Base-by-base conservation (phyloP, 2,113 vertebrate species). In the Corvus hawaiiensis region DNA sequence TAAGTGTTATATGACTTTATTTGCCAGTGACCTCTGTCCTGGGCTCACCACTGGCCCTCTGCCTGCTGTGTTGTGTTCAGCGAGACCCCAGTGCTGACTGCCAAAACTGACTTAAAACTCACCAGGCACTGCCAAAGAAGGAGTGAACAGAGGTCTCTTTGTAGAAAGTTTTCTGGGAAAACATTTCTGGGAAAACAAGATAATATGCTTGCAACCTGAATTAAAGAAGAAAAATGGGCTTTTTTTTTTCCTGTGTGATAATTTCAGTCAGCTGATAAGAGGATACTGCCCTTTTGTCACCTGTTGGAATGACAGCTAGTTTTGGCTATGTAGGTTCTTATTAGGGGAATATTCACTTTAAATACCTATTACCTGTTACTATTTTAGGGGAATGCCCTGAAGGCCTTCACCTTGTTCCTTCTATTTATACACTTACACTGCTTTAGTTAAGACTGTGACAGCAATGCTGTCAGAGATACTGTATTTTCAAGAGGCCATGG, bases 351-450 rank as follows among this genome's bases (percentile, higher is more conserved):
- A 89, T 51, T 67, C 27, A 62, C 23, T 81, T 88, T 61, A 91
- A 91, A 88, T 82, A 91, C 10, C 44, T 63, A 61, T 44, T 92
- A 64, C 9, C 37, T 81, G 37, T 43, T 88, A 84, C 73, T 90
- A 33, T 94, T 94, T 93, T 89, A 91, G 51, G 43, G 49, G 54
- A 93, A 72, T 86, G 56, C 84, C 89, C 79, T 77, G 82, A 66
- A 93, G 89, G 73, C 16, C 63, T 94, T 56, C n/a, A 89, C 62
- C 54, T 66, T 79, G 21, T 79, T 58, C 39, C 23, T 67, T 80
- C 49, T 85, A 89, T 94, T 96, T 95, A 93, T 91, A 92, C 94
- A 97, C 93, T 96, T 96, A 93, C 87, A 94, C 76, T 95, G 84
- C 91, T 94, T 93, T 97, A 88, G 81, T 93, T 96, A 94, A 96